Evolutionary conservation across 2,888 invertebrate species (phyloP), one percentile per base, ranked within the genome.

Genomic region (Sinotaia quadrata): DNA sequence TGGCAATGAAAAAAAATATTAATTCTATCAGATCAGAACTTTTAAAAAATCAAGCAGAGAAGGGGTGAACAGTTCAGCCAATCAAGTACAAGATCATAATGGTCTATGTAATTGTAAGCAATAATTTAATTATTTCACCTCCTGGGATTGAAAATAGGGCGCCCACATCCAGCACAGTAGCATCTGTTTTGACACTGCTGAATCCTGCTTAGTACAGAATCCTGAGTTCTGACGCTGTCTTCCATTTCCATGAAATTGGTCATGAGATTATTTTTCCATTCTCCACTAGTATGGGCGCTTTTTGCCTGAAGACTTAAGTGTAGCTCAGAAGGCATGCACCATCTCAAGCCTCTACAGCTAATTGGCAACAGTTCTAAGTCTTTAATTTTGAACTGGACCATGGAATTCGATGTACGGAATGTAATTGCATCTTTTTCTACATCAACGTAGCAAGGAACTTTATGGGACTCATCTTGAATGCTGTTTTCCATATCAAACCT

Each of bases 111-210:
- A 52, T 37, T 31, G 21, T 5, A 37, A 15, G 24, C 18, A 51
- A 68, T 15, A 59, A 37, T 65, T 63, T 27, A 18, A 44, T 36
- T 8, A 59, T 12, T n/a, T 44, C 67, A 74, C 74, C 72, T 68
- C 27, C 47, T 67, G 1, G 67, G 41, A 15, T 65, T 69, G 31
- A 74, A 68, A 41, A 74, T 51, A 10, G 63, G 67, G 12, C 76
- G 75, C 7, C 78, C 79, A 74, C 83, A 83, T 18, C 69, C 72
- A 49, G 60, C 67, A 72, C 83, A 83, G 60, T 63, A 79, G 72
- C 81, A 81, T 49, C 75, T 75, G 58, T 77, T 68, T 57, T 80
- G 80, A 15, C 72, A 69, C 12, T 71, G 54, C 59, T 74, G 51
- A 33, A 81, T 77, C 33, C 71, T 70, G 5, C 75, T 74, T 4